phyloP scores from a whole-genome alignment of 1,140 invertebrate species.

The Camponotus floridanus region DNA sequence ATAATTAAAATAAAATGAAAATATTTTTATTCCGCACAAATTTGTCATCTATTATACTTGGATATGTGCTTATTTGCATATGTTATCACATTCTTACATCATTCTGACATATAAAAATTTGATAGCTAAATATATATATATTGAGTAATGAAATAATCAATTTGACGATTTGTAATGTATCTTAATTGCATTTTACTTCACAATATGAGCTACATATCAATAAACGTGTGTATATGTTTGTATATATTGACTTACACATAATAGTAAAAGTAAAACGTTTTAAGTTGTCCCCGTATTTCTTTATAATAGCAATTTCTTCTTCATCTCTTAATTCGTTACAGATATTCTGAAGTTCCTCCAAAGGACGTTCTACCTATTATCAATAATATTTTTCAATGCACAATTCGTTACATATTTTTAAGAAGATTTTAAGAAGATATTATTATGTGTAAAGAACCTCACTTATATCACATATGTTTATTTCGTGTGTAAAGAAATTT shows the following conservation, averaged over 20 bases:
- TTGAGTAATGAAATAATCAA: background rate
- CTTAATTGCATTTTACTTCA: too few relatives aligned
- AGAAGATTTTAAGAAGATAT: background rate
- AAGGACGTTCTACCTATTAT: background rate
- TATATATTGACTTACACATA: background rate
- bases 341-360: background rate
- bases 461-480: background rate
- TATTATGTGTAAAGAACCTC: background rate
- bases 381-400: background rate
- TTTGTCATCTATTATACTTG: too few relatives aligned
- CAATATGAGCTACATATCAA: too few relatives aligned
- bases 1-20: too few relatives aligned
- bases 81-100: too few relatives aligned
- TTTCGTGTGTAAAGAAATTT: too few relatives aligned
- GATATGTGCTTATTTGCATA: too few relatives aligned
- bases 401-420: background rate
- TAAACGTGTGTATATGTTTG: too few relatives aligned
- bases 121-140: too few relatives aligned
- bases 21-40: too few relatives aligned
- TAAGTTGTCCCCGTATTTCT: background rate
- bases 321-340: background rate
- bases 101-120: too few relatives aligned
- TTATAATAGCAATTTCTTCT: background rate
- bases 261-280: background rate
- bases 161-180: too few relatives aligned